Conservation (phyloP, 1,140 invertebrate species). For the Drosophila willistoni region DNA sequence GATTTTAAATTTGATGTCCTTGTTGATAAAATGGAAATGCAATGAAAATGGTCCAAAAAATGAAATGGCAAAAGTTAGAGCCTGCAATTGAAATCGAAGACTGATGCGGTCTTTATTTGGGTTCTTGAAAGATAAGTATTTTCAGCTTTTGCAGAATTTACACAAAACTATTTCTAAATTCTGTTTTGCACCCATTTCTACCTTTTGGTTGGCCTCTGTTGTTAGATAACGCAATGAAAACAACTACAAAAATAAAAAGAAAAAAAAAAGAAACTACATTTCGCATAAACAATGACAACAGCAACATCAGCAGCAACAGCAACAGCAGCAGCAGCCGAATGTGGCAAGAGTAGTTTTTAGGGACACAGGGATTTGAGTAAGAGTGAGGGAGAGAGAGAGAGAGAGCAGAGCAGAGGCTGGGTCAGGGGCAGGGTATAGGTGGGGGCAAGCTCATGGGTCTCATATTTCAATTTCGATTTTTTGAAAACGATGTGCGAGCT, state of each 20-base stretch:
- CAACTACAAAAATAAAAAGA: not conserved
- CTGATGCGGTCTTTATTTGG: too few species aligned
- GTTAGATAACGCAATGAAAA: conserved; percentile 24
- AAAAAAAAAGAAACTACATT: conserved; percentile 43
- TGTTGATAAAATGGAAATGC: too few species aligned
- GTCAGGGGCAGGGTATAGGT: not conserved
- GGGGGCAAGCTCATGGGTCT: conserved; percentile 40
- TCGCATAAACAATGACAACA: conserved; percentile 63
- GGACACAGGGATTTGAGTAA: not conserved
- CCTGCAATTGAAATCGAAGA: too few species aligned
- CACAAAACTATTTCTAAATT: not conserved
- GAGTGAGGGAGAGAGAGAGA: too few species aligned
- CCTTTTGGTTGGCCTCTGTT: conserved; percentile 16
- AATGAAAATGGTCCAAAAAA: too few species aligned
- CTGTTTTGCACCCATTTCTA: not conserved
- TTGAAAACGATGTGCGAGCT: conserved; percentile 74
- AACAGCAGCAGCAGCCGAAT: conserved; percentile 32
- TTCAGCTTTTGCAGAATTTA: not conserved
- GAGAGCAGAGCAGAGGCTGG: not conserved
- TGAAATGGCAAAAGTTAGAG: too few species aligned
- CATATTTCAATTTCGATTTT: conserved; percentile 81
- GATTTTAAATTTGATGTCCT: too few species aligned
- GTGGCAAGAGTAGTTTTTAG: too few species aligned
- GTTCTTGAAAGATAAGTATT: not conserved
- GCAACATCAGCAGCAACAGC: conserved; percentile 28